Conservation (phyloP, 2,113 vertebrate genomes). For the Lepidothrix coronata region DNA sequence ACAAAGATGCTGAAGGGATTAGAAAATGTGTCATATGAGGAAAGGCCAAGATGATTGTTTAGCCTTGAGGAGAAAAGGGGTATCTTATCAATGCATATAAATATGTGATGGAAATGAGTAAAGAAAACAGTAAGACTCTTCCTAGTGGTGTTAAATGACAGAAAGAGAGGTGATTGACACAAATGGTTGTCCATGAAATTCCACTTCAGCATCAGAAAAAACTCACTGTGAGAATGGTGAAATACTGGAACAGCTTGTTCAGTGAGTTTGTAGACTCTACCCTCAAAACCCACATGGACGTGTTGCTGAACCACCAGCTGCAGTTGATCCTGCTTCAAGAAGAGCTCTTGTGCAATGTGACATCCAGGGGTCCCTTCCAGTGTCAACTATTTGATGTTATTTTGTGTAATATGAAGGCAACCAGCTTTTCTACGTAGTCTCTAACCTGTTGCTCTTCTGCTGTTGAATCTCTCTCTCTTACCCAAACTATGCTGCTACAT, state of each 20-base stretch:
- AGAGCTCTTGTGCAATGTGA: not conserved
- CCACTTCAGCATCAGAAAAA: not conserved
- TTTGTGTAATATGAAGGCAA: not conserved
- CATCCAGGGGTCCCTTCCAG: not conserved
- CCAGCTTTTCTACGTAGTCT: not conserved
- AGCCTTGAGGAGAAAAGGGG: not conserved
- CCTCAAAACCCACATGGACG: not conserved
- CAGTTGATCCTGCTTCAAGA: not conserved
- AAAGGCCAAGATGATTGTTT: not conserved
- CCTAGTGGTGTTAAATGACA: not conserved
- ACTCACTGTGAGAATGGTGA: not conserved
- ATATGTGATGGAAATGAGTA: not conserved
- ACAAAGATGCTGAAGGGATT: not conserved
- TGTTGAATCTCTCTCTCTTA: not conserved
- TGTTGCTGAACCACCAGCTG: not conserved
- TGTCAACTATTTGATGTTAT: not conserved
- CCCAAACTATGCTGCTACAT: not conserved
- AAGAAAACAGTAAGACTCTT: not conserved
- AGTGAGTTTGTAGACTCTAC: not conserved
- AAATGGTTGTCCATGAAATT: not conserved
- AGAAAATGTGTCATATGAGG: not conserved
- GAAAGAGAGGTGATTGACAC: not conserved
- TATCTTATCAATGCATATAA: not conserved
- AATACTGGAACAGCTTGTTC: not conserved
- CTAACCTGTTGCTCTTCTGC: not conserved